These are phyloP conservation scores for Nyctereutes procyonoides DNA, from an alignment of 2,113 vertebrate genomes.

Conservation along the genomic window DNA sequence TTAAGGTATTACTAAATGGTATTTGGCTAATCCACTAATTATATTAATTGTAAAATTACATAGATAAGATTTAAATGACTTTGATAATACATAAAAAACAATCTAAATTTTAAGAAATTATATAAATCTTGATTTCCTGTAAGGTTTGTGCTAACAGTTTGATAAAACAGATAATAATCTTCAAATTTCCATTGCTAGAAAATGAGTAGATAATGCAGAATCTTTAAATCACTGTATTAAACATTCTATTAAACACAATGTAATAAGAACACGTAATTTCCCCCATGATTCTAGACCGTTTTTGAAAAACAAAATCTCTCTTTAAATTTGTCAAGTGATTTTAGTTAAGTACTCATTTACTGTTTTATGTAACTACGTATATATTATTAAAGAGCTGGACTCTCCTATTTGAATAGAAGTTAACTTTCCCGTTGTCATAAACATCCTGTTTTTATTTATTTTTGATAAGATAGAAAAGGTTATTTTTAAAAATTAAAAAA, in stretches of 20 bases:
- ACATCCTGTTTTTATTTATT: constrained; percentile 64
- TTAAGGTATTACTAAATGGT: constrained; percentile 73
- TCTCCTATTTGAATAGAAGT: neutral
- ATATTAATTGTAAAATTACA: neutral
- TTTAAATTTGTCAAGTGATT: constrained; percentile 44
- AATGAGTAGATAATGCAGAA: neutral
- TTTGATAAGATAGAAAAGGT: constrained; percentile 37
- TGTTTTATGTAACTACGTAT: constrained; percentile 50
- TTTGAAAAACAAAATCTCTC: constrained; percentile 42
- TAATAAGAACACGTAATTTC: constrained; percentile 43
- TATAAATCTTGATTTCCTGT: neutral
- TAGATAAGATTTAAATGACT: neutral
- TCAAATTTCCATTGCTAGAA: constrained; percentile 28
- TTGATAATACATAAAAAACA: neutral
- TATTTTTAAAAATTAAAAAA: neutral
- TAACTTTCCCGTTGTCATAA: constrained; percentile 64
- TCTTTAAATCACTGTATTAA: constrained; percentile 24
- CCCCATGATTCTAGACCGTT: neutral
- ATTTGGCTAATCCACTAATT: constrained; percentile 65
- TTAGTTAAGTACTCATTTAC: constrained; percentile 58
- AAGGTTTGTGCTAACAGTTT: neutral
- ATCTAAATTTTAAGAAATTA: constrained; percentile 9
- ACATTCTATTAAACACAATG: neutral
- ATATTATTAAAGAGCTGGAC: neutral
- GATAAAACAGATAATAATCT: neutral